Evolutionary conservation across 2,797 vertebrate species (phyloP), one percentile per base, ranked within the genome.

Genomic region (Geotrypetes seraphini): DNA sequence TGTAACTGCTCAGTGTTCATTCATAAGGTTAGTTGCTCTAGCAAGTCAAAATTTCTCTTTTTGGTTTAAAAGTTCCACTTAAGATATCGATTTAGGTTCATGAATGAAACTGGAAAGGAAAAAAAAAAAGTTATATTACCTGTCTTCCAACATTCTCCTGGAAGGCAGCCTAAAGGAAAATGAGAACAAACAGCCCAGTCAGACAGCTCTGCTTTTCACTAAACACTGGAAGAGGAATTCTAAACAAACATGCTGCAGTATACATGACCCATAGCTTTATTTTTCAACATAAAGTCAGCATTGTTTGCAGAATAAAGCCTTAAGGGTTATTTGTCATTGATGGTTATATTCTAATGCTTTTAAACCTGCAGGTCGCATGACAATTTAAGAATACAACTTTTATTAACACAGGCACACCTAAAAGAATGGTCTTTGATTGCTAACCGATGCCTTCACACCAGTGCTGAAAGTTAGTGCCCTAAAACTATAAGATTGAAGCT

Each of bases 81-180:
- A 31, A 31, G 27, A 37, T 37, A 50, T 38, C 27, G 16, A 58
- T 65, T 50, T 52, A 55, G 63, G 39, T 31, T 49, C 28, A 39
- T 53, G 54, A 64, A 67, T 29, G 52, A 70, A n/a, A n/a, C n/a
- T n/a, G n/a, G n/a, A n/a, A n/a, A 58, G 62, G 43, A 29, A 41
- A 32, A 22, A 34, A 30, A 27, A 27, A 36, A 72, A 70, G 70
- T 47, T 30, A 61, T 59, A 54, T 7, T 88, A 98, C 95, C 96
- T 99, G 96, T 87, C 96, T 83, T 66, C 96, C 96, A 47, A 98
- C 96, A 78, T 98, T 99, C 83, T 99, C 96, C 81, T 99, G 96
- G 84, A 98, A 98, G 60, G 96, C 92, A 55, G 96, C 96, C 96
- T 99, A 49, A 22, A 55, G 63, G 71, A 73, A 44, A 78, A 37